Evolutionary conservation across 2,797 vertebrate species (phyloP), one percentile per base, ranked within the genome.

Genomic region (Saxicola maurus): DNA sequence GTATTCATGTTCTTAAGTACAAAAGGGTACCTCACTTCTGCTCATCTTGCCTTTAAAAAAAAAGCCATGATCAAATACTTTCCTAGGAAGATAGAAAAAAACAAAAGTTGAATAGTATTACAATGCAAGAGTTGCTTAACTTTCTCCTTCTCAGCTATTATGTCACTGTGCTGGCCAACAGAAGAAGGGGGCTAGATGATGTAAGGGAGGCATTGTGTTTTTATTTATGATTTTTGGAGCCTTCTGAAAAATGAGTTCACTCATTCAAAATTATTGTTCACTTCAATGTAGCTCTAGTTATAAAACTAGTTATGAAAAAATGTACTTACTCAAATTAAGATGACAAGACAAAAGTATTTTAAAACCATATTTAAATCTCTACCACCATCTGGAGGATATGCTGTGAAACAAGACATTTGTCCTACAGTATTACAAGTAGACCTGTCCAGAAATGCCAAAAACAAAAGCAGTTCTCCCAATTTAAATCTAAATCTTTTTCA

Each of bases 321-420:
- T 27, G 1, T 13, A 76, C 25, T 10, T 37, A 23, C 10, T 66
- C 56, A 75, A 80, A 85, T 68, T 52, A 82, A 37, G 24, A 91
- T 12, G n/a, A 60, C 3, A 42, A 45, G 37, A 79, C 9, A 68
- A 52, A 83, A 65, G 40, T 9, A 28, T 66, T 82, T 37, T 10
- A 57, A 59, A 83, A 17, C 7, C 16, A 62, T 72, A 45, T 60
- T 82, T 76, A 95, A 89, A 66, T 67, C 89, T 95, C 94, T 96
- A 94, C 76, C 73, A 94, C 95, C 94, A 95, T 91, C 94, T 96
- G 96, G 87, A 96, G 94, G 92, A 76, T 66, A 74, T 38, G 31
- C 51, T 72, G 49, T 30, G 85, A 64, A 92, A 76, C 66, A 86
- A 76, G 78, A 35, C 3, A 45, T 33, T 59, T 72, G 13, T 66